phyloP scores from a whole-genome alignment of 2,797 vertebrate genomes.

The Lagocephalus sceleratus region DNA sequence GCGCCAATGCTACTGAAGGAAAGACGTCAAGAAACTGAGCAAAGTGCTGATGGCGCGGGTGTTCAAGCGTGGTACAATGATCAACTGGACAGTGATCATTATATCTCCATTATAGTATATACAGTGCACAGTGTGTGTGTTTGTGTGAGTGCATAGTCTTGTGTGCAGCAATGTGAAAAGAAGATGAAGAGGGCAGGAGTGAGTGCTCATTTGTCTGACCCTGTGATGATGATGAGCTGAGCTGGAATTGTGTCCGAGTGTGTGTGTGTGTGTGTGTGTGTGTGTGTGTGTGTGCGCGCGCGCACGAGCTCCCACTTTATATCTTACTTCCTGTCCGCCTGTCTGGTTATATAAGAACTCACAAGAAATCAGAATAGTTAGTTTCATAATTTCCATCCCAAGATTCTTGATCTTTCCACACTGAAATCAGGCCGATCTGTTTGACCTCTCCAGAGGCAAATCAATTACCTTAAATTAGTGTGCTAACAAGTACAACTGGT shows the following conservation, averaged over 20 bases:
- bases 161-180: slow-evolving; percentile 11
- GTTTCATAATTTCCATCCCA: background rate
- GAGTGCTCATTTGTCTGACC: slow-evolving; percentile 36
- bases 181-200: slow-evolving; percentile 19
- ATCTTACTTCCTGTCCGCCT: slow-evolving; percentile 1
- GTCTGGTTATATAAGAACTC: slow-evolving; percentile 29
- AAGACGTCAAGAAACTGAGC: slow-evolving; percentile 35
- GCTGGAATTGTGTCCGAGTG: slow-evolving; percentile 19
- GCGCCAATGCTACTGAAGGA: slow-evolving; percentile 43
- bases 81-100: slow-evolving; percentile 19
- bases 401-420: slow-evolving; percentile 1
- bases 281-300: too few species aligned
- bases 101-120: slow-evolving; percentile 11
- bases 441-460: slow-evolving; percentile 23
- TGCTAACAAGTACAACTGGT: slow-evolving; percentile 45
- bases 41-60: slow-evolving; percentile 34
- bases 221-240: slow-evolving; percentile 11
- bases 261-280: slow-evolving; percentile 10
- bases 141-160: slow-evolving; percentile 1
- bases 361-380: background rate
- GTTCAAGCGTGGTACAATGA: slow-evolving; percentile 1
- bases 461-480: slow-evolving; percentile 44
- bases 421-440: slow-evolving; percentile 8
- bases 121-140: slow-evolving; percentile 21
- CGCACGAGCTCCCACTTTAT: background rate